phyloP scores from a whole-genome alignment of 2,888 invertebrate genomes.

The Limnephilus marmoratus region DNA sequence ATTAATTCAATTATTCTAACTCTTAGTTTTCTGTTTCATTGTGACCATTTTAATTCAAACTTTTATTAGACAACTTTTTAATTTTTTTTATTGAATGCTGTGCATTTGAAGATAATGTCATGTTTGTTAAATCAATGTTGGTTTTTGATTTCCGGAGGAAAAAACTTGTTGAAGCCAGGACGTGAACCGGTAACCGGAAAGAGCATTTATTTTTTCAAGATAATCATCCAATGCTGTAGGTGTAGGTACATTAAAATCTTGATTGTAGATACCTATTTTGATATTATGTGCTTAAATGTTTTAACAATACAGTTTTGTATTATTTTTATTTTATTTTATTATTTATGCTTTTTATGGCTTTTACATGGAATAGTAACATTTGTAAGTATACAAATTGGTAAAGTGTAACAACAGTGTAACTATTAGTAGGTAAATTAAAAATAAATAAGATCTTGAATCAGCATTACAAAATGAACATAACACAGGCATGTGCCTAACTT shows the following conservation, averaged over 20 bases:
- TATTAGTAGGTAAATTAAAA: no score
- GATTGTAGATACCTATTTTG: no score
- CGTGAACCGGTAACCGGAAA: slow-evolving; percentile 9
- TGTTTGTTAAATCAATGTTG: background rate
- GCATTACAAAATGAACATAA: no score
- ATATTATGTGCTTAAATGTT: no score
- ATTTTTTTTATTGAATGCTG: background rate
- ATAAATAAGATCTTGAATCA: no score
- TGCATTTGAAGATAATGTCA: background rate
- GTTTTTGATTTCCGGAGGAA: background rate
- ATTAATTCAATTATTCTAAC: background rate
- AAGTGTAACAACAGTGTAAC: no score
- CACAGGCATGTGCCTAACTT: no score
- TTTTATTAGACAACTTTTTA: background rate
- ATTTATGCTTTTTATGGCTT: no score
- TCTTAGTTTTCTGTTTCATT: background rate
- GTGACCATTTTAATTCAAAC: background rate
- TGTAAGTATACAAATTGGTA: no score
- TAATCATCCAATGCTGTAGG: background rate
- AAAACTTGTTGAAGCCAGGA: background rate
- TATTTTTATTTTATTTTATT: no score
- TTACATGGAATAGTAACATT: no score
- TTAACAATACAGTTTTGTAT: no score
- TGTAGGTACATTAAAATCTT: background rate
- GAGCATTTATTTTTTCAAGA: background rate